Conservation (phyloP, 2,888 invertebrate species). For the Isoperla grammatica region DNA sequence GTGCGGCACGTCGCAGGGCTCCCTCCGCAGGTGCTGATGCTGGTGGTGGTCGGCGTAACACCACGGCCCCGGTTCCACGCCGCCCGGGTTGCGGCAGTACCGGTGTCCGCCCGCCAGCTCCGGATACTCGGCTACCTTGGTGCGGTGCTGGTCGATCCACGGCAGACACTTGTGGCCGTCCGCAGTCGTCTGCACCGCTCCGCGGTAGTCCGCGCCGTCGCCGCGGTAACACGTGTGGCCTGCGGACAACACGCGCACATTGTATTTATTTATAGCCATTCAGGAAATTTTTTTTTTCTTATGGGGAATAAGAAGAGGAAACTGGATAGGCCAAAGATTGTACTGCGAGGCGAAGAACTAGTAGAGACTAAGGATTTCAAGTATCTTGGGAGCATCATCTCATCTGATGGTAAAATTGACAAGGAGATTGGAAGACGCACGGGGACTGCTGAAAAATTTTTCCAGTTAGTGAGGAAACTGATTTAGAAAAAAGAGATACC, state of each 20-base stretch:
- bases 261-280: no score
- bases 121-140: constrained; percentile 70
- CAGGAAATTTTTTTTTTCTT: no score
- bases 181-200: constrained; percentile 48
- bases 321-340: no score
- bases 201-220: constrained; percentile 77
- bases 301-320: no score
- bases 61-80: constrained; percentile 77
- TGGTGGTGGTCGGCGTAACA: constrained; percentile 57
- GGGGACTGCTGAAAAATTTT: no score
- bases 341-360: no score
- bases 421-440: no score
- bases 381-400: no score
- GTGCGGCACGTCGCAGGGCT: constrained; percentile 80
- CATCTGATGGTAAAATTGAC: no score
- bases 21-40: constrained; percentile 66
- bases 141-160: constrained; percentile 78
- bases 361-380: no score
- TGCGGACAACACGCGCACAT: constrained; percentile 37
- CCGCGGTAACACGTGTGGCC: constrained; percentile 88
- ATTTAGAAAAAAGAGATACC: no score
- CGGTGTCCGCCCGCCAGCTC: constrained; percentile 84
- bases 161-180: constrained; percentile 56
- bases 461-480: no score
- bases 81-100: constrained; percentile 86